Base-by-base conservation (phyloP, 2,888 invertebrate genomes). In the Balanococcus diminutus region DNA sequence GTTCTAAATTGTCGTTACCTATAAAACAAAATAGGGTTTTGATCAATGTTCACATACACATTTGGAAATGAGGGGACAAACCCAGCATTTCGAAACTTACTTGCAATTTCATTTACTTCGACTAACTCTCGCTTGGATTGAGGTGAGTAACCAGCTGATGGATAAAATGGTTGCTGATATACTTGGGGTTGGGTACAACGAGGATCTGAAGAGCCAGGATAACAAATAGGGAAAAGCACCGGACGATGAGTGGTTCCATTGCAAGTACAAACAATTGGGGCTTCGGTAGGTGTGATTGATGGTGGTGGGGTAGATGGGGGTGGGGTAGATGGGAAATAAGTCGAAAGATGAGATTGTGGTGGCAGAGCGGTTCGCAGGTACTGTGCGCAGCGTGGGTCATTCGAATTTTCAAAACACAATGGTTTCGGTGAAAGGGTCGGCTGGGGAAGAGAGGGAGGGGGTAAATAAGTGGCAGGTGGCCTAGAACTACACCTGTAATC, bases 121-220 rank as follows among this genome's bases (percentile, higher is more conserved):
- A 32, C 75, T 46, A 51, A 79, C 11, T 86, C 84, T 9, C 84
- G 56, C 81, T 79, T 86, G 0, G 87, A 8, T 2, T 3, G 16
- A 2, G 67, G 16, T n/a, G 89, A 79, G 51, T 87, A 87, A 22
- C 87, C 86, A 31, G 61, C 86, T 79, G 87, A 86, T 39, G 86
- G 82, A n/a, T n/a, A n/a, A n/a, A n/a, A n/a, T 81, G 87, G 36
- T 8, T 36, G 36, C 36, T 46, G 46, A 46, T 46, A 88, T 0
- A 89, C 89, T 0, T 72, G 31, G 6, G 83, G 87, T 67, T 87
- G 87, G 0, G 88, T 88, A 82, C 90, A 90, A 2, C 89, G 87
- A 5, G 89, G 88, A 86, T 90, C 90, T 0, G 88, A 88, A 3
- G 88, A 88, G 0, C 90, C 90, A 0, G 90, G 90, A 86, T 89